These are phyloP conservation scores for Phortica variegata DNA, from an alignment of 1,140 invertebrate genomes.

Conservation along the genomic window DNA sequence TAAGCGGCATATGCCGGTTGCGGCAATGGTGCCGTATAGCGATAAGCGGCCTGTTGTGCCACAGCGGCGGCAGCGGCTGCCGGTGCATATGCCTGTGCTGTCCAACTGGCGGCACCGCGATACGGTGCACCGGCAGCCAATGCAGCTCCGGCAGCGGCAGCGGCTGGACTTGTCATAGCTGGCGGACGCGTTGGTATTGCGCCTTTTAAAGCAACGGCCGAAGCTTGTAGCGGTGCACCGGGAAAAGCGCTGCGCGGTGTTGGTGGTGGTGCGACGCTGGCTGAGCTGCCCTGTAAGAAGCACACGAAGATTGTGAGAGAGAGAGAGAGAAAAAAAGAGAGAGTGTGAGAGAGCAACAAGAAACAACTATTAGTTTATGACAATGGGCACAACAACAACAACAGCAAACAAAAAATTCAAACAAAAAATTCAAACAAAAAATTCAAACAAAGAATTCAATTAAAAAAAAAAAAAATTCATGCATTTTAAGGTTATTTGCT, in stretches of 20 bases:
- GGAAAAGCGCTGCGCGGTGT: slow-evolving; percentile 48
- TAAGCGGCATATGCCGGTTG: slow-evolving; percentile 55
- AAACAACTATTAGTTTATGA: too few species aligned
- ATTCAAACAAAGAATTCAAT: too few species aligned
- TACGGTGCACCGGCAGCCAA: slow-evolving; percentile 51
- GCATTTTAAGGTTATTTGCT: too few species aligned
- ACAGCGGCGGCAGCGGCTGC: slow-evolving; percentile 51
- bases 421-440: too few species aligned
- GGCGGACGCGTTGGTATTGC: slow-evolving; percentile 42
- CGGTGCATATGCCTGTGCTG: slow-evolving; percentile 53
- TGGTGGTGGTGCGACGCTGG: slow-evolving; percentile 35
- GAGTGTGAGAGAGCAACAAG: not conserved
- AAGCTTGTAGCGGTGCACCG: slow-evolving; percentile 47
- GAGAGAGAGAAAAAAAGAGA: not conserved
- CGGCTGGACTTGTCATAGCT: slow-evolving; percentile 57
- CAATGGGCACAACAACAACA: too few species aligned
- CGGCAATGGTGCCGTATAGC: slow-evolving; percentile 53
- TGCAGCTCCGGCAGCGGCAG: slow-evolving; percentile 48
- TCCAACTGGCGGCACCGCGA: slow-evolving; percentile 54
- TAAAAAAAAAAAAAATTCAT: too few species aligned
- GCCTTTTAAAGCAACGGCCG: slow-evolving; percentile 51
- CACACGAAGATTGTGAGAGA: not conserved
- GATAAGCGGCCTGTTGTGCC: slow-evolving; percentile 49
- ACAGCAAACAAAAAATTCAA: too few species aligned
- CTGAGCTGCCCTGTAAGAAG: slow-evolving; percentile 40